These are phyloP conservation scores for Oreochromis niloticus DNA, from an alignment of 2,113 vertebrate genomes.

Conservation along the genomic window DNA sequence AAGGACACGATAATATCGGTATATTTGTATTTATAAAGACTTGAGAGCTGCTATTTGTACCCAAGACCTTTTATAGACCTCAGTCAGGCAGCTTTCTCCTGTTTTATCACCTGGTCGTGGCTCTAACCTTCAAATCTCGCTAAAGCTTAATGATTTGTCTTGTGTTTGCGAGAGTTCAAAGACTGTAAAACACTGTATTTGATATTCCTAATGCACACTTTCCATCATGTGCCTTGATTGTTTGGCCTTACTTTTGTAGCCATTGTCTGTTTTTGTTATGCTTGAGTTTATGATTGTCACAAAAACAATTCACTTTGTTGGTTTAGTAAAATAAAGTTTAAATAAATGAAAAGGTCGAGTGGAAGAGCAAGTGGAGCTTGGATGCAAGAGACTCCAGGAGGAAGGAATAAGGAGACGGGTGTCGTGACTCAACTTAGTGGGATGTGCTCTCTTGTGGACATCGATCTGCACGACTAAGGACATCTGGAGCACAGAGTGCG, in stretches of 20 bases:
- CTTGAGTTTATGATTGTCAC: neutral
- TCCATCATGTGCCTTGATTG: neutral
- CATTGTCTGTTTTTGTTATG: neutral
- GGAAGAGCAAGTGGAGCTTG: neutral
- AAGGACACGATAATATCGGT: neutral
- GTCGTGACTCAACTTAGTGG: constrained; percentile 29
- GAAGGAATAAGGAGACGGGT: neutral
- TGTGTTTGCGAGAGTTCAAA: neutral
- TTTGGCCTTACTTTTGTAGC: neutral
- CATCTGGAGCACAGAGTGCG: constrained; percentile 52
- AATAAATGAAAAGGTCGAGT: neutral
- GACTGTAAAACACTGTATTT: neutral
- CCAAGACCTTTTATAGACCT: neutral
- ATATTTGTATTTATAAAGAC: neutral
- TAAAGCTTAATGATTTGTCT: neutral
- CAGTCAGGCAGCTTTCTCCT: neutral
- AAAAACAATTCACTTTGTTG: neutral
- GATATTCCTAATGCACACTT: neutral
- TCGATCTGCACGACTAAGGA: constrained; percentile 51
- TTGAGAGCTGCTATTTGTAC: neutral
- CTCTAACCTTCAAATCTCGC: neutral
- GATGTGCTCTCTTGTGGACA: constrained; percentile 36
- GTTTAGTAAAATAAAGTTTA: neutral
- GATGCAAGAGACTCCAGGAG: neutral
- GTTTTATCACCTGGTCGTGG: neutral